Conservation (phyloP, 2,113 vertebrate genomes). For the Cyprinodon variegatus region DNA sequence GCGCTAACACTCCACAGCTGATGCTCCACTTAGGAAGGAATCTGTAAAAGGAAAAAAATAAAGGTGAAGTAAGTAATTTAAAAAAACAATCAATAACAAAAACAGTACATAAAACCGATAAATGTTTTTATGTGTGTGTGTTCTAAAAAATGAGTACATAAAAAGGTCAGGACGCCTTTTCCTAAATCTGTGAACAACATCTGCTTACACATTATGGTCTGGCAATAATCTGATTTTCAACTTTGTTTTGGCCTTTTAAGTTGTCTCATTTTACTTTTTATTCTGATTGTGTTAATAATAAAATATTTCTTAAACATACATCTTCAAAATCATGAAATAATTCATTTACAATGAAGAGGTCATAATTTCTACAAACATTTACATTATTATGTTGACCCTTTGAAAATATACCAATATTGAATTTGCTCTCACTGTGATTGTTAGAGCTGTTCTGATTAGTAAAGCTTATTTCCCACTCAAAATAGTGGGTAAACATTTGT, state of each 20-base stretch:
- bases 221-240: slow-evolving; percentile 11
- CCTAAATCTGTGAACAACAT: slow-evolving; percentile 61
- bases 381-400: background rate
- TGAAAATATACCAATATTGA: background rate
- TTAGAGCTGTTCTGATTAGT: no score
- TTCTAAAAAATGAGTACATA: slow-evolving; percentile 26
- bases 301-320: background rate
- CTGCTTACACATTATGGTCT: slow-evolving; percentile 31
- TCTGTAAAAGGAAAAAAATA: slow-evolving; percentile 51
- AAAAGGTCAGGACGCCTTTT: slow-evolving; percentile 54
- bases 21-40: slow-evolving; percentile 45
- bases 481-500: no score
- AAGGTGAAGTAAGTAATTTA: slow-evolving; percentile 24
- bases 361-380: background rate
- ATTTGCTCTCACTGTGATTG: background rate
- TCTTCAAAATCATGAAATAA: background rate
- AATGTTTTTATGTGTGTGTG: slow-evolving; percentile 2
- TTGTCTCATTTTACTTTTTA: background rate
- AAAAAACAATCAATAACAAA: slow-evolving; percentile 25
- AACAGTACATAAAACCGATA: background rate
- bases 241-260: background rate
- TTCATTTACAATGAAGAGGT: background rate
- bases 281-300: background rate
- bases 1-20: slow-evolving; percentile 34
- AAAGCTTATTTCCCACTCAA: no score